phyloP scores from a whole-genome alignment of 2,888 invertebrate genomes.

The Panopea generosa region DNA sequence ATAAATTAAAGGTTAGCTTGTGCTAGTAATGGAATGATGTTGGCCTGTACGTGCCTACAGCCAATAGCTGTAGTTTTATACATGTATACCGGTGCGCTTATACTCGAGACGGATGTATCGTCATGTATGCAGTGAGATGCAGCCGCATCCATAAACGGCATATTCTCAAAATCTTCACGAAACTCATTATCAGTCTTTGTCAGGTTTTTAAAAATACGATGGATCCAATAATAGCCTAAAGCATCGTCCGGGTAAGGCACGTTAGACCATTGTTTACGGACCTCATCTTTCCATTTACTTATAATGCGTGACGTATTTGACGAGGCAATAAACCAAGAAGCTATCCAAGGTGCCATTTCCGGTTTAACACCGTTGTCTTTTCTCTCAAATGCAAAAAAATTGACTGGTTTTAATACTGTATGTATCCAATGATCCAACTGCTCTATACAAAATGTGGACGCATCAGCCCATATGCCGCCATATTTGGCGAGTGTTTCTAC shows the following conservation, averaged over 20 bases:
- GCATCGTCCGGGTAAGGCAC: neutral
- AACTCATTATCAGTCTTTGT: too few relatives aligned
- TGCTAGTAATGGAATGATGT: too few relatives aligned
- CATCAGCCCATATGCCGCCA: constrained; percentile 6
- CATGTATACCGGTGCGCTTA: too few relatives aligned
- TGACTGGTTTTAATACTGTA: neutral
- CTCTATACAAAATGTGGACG: neutral
- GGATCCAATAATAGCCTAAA: too few relatives aligned
- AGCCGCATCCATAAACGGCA: too few relatives aligned
- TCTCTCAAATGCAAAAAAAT: neutral
- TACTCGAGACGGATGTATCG: too few relatives aligned
- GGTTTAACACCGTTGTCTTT: neutral
- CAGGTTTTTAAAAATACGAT: too few relatives aligned
- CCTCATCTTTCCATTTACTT: neutral
- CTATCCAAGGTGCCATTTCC: neutral
- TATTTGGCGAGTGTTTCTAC: neutral
- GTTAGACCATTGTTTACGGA: neutral
- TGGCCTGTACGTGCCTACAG: too few relatives aligned
- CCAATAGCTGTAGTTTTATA: too few relatives aligned
- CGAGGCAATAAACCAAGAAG: neutral
- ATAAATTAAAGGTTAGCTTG: too few relatives aligned
- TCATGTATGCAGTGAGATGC: too few relatives aligned
- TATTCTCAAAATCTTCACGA: too few relatives aligned
- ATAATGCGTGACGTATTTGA: neutral
- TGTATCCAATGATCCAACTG: neutral